phyloP scores from a whole-genome alignment of 2,113 vertebrate genomes.

The Neoarius graeffei region DNA sequence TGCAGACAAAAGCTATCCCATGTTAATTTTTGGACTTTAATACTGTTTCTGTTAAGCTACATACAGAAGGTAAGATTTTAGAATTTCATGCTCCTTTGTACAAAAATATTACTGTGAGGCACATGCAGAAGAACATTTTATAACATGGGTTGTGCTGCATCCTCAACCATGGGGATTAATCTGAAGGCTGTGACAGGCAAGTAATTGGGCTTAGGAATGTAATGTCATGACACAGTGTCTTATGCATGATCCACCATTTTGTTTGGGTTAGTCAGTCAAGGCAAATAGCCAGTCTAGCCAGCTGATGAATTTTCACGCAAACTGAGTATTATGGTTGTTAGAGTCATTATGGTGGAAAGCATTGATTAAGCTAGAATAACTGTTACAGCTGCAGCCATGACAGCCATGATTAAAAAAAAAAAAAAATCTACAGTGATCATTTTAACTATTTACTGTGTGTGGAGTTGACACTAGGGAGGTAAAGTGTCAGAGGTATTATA shows the following conservation, averaged over 20 bases:
- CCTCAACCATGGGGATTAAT: not conserved
- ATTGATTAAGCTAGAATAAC: not conserved
- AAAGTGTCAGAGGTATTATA: not conserved
- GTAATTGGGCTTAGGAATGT: conserved; percentile 1
- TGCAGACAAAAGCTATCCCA: not conserved
- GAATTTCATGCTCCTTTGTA: not conserved
- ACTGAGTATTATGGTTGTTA: not conserved
- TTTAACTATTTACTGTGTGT: not conserved
- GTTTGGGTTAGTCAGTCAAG: not conserved
- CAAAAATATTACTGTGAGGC: not conserved
- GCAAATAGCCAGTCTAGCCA: conserved; percentile 2
- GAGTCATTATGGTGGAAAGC: not conserved
- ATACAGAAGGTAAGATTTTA: not conserved
- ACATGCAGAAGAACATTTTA: not conserved
- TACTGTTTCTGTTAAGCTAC: not conserved
- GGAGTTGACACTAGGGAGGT: not conserved
- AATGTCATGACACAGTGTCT: not conserved
- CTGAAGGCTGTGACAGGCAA: not conserved
- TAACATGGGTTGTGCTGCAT: not conserved
- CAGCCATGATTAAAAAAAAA: not conserved
- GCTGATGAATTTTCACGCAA: not conserved
- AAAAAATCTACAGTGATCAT: not conserved
- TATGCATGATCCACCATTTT: not conserved
- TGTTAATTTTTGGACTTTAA: not conserved
- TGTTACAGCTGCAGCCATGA: not conserved